Evolutionary conservation across 2,113 vertebrate genomes (phyloP), one percentile per base, ranked within the genome.

Genomic region (Epinephelus lanceolatus): DNA sequence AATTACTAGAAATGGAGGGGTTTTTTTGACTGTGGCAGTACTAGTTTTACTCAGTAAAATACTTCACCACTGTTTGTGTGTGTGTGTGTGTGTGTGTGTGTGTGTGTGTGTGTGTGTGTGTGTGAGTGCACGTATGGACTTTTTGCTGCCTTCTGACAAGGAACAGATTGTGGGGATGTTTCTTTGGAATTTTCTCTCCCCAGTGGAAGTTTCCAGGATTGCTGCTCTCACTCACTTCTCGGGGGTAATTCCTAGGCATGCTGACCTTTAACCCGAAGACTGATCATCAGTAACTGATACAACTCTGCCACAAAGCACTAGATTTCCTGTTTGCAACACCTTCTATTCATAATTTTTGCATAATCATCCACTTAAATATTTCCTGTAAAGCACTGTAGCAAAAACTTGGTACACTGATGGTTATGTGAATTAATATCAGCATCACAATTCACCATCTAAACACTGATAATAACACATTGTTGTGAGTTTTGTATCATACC

Each of bases 221-320:
- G 61, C 52, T 42, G 23, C 42, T 70, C 49, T 72, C 65, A 21
- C 18, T 84, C 40, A 75, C 56, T 57, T 77, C 66, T 51, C 8
- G 13, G 7, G 21, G 17, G 59, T 52, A 76, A 78, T 77, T 87
- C 27, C 33, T 11, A 0, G 49, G 65, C 10, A 77, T 81, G 25
- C 55, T 77, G 55, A 88, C 40, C 85, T 83, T 66, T 86, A 78
- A 85, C 63, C 23, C 33, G 9, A 2, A 18, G 33, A 74, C 42
- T 19, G 1, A 55, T 76, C 63, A 52, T 18, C 27, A 23, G 2
- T 2, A 45, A 71, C 23, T 12, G 13, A 74, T 65, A 67, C 30
- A 9, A 11, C 8, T 65, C 18, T 30, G 70, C 52, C 25, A 42
- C 18, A 3, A 27, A 19, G 5, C 23, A 6, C 11, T 62, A 11